Base-by-base conservation (phyloP, 1,140 invertebrate species). In the Berghia stephanieae region DNA sequence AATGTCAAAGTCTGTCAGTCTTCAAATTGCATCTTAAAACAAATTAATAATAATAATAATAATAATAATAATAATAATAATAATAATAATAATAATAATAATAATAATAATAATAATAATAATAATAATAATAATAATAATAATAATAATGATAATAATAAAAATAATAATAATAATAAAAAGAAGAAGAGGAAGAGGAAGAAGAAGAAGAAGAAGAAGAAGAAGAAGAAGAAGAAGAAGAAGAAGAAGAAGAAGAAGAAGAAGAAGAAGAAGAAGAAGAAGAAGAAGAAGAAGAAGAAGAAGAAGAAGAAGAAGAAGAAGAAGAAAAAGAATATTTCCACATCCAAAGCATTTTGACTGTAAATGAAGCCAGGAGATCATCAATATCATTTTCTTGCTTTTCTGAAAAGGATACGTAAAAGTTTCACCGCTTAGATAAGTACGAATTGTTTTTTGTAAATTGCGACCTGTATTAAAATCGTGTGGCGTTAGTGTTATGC, bases 91-190 rank as follows among this genome's bases (percentile, higher is more conserved):
- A n/a, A n/a, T n/a, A 13, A 36, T 40, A 16, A 31, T 40, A 27
- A 71, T 44, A 43, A 71, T 40, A 43, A 71, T 40, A 43, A 71
- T 16, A 43, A 71, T 40, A 43, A 71, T 21, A 27, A 71, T 16
- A 27, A 71, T 44, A 43, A 71, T 44, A 43, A 71, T 40, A 31
- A 63, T 63, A 31, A 63, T 63, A 31, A 63, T 63, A 31, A 63
- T 63, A 31, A 63, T 63, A 31, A 63, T 63, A 31, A 63, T 63
- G 57, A 63, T 63, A 31, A 63, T 63, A 31, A 63, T 63, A 31
- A 63, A 24, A 31, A 63, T 63, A 31, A 63, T 63, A 31, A 63
- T 16, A 31, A 31, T 8, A 8, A 63, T 10, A 31, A 16, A 63
- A 49, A 13, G 46, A 49, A 13, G 46, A 13, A 13, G 13, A 13